A percentile compares a stretch with the other conserved stretches of the same genome.
phyloP scores from a whole-genome alignment of 2,797 vertebrate genomes.

The Salarias fasciatus region DNA sequence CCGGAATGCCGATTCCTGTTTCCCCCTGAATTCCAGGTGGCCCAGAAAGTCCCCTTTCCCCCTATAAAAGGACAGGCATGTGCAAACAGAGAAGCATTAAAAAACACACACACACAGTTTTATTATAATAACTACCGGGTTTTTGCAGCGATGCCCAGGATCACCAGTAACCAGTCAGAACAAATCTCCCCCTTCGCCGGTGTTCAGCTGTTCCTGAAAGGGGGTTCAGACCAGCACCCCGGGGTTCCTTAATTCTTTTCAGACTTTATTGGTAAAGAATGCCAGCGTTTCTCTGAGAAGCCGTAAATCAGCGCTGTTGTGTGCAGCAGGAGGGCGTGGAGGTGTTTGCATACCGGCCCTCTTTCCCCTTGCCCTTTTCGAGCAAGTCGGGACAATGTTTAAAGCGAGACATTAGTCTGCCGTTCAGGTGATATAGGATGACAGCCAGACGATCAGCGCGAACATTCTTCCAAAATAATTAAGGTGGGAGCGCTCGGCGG shows the following conservation, averaged over 20 bases:
- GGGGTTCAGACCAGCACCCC: no score
- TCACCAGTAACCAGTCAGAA: no score
- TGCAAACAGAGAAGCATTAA: background rate
- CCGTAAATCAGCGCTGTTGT: conserved; percentile 54
- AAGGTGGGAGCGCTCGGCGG: conserved; percentile 55
- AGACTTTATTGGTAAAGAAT: conserved; percentile 51
- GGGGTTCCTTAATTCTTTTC: background rate
- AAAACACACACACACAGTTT: conserved; percentile 1
- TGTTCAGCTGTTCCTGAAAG: no score
- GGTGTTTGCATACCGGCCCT: conserved; percentile 53
- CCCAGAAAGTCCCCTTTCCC: conserved; percentile 89
- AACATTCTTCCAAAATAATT: conserved; percentile 83
- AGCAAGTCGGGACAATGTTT: conserved; percentile 69
- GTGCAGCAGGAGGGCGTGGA: conserved; percentile 47
- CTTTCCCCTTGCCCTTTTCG: conserved; percentile 48
- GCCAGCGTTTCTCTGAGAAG: conserved; percentile 32
- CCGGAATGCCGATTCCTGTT: conserved; percentile 88
- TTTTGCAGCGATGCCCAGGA: no score
- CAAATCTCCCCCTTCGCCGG: no score
- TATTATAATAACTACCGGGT: background rate
- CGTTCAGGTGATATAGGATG: conserved; percentile 65
- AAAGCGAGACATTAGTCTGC: conserved; percentile 72
- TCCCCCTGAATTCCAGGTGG: conserved; percentile 90
- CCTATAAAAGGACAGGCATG: conserved; percentile 76
- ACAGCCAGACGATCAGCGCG: conserved; percentile 69